Conservation (phyloP, 2,113 vertebrate species). For the Narcine bancroftii region DNA sequence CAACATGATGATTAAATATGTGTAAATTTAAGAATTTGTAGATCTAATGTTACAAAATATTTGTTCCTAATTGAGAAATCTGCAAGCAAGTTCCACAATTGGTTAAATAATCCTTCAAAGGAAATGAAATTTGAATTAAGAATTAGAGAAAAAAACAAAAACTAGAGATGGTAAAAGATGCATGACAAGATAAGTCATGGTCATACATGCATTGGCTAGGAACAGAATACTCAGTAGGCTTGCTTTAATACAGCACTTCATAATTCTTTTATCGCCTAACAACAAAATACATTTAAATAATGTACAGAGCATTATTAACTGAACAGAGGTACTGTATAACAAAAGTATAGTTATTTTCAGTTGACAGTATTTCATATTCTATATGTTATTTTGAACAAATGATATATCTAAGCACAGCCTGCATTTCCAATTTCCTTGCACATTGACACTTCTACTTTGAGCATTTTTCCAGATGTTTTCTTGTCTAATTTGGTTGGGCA, state of each 20-base stretch:
- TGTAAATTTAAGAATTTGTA: background rate
- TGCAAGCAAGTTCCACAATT: background rate
- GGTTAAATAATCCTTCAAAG: background rate
- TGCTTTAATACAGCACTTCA: background rate
- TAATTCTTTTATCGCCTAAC: background rate
- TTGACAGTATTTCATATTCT: background rate
- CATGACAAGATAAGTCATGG: no score
- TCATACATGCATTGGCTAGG: no score
- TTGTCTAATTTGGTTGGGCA: background rate
- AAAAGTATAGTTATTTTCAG: background rate
- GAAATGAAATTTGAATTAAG: background rate
- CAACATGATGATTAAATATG: background rate
- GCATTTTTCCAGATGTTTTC: background rate
- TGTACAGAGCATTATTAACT: background rate
- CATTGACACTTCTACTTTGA: background rate
- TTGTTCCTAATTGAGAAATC: background rate
- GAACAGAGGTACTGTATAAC: background rate
- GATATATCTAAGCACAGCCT: background rate
- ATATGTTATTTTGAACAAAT: background rate
- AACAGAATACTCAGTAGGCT: background rate
- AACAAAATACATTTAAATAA: background rate
- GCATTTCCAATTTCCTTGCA: background rate
- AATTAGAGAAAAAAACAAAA: no score
- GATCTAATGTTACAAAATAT: background rate
- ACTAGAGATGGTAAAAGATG: no score